Conservation (phyloP, 2,113 vertebrate species). For the Petrocephalus zakoni region DNA sequence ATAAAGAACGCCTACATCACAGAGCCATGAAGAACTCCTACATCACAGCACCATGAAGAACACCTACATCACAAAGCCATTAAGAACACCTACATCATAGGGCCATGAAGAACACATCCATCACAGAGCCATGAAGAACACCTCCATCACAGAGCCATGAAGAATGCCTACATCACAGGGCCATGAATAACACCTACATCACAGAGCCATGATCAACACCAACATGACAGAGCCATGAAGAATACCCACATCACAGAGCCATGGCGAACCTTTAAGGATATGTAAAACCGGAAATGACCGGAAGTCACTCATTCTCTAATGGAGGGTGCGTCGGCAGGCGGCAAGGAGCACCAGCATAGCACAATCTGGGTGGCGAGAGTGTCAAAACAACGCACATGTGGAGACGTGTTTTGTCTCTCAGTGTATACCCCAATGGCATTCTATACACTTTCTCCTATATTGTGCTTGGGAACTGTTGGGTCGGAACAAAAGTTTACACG, state of each 20-base stretch:
- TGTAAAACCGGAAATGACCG: too few species aligned
- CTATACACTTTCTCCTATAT: too few species aligned
- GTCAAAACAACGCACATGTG: too few species aligned
- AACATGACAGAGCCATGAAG: not conserved
- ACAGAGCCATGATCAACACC: not conserved
- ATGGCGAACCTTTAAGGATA: too few species aligned
- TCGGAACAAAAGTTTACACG: too few species aligned
- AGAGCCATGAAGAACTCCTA: not conserved
- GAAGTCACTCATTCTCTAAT: too few species aligned
- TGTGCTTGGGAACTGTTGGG: too few species aligned
- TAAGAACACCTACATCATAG: not conserved
- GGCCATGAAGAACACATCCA: not conserved
- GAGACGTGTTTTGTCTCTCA: too few species aligned
- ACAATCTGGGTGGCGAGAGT: too few species aligned
- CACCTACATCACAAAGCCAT: not conserved
- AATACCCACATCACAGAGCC: not conserved
- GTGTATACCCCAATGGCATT: too few species aligned
- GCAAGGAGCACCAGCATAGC: too few species aligned
- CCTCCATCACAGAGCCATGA: not conserved
- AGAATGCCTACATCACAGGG: not conserved
- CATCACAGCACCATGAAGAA: not conserved
- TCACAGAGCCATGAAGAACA: not conserved
- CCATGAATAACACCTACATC: not conserved
- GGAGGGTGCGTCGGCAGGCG: too few species aligned
- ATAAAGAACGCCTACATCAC: not conserved